phyloP scores from a whole-genome alignment of 1,140 invertebrate genomes.

The Cataglyphis hispanica region DNA sequence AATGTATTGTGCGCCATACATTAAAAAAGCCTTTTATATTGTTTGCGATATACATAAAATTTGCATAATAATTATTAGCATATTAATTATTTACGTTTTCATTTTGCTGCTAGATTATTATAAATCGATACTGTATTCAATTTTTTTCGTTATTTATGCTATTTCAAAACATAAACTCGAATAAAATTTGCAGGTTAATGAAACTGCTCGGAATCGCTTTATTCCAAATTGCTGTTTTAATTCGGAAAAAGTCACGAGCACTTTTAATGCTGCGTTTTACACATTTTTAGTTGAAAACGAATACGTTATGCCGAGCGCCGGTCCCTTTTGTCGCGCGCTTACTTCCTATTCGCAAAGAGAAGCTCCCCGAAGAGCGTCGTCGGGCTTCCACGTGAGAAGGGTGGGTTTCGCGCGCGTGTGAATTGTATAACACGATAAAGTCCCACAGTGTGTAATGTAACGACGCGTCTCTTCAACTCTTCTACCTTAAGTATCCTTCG shows the following conservation, averaged over 20 bases:
- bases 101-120: background rate
- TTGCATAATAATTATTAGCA: too few relatives aligned
- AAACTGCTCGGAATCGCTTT: background rate
- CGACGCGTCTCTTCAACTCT: constrained; percentile 33
- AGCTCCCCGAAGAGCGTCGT: constrained; percentile 65
- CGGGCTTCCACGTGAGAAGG: constrained; percentile 70
- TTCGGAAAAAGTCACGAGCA: background rate
- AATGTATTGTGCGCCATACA: too few relatives aligned
- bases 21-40: too few relatives aligned
- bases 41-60: too few relatives aligned
- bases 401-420: constrained; percentile 54
- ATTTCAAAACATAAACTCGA: background rate
- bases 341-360: background rate
- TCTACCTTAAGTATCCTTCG: constrained; percentile 22
- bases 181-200: background rate
- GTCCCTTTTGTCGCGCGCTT: constrained; percentile 21
- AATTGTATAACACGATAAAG: constrained; percentile 59
- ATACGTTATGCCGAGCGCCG: background rate
- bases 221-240: background rate
- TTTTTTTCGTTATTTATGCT: background rate
- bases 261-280: constrained; percentile 3
- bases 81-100: background rate
- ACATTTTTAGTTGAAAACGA: constrained; percentile 19
- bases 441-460: background rate
- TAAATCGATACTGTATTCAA: background rate